Percentiles rank a stretch among this genome's conserved stretches.
phyloP scores from a whole-genome alignment of 2,888 invertebrate species.

The Terebella lapidaria region DNA sequence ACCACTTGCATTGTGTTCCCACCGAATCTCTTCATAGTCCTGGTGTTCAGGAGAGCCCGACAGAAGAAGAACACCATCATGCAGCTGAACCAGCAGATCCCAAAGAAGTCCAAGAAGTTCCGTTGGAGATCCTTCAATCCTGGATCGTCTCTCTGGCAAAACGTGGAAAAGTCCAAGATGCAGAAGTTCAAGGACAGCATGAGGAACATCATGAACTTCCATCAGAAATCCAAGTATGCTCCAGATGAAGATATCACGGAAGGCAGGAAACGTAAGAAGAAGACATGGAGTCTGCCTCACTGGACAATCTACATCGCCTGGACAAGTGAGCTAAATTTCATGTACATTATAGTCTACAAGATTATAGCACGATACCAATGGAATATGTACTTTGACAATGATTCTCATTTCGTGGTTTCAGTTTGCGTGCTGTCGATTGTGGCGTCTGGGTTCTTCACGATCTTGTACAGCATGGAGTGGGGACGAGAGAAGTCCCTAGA shows the following conservation, averaged over 20 bases:
- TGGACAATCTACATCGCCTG: constrained; percentile 52
- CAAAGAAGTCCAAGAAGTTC: constrained; percentile 36
- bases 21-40: constrained; percentile 45
- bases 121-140: constrained; percentile 40
- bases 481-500: constrained; percentile 49
- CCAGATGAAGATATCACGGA: constrained; percentile 23
- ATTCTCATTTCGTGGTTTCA: too few species aligned
- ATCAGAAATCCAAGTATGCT: constrained; percentile 31
- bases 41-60: constrained; percentile 43
- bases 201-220: constrained; percentile 32
- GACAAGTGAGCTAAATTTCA: constrained; percentile 46
- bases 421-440: constrained; percentile 24
- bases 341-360: not conserved
- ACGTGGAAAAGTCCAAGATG: constrained; percentile 23
- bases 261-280: constrained; percentile 44
- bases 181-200: constrained; percentile 42
- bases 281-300: constrained; percentile 43
- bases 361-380: too few species aligned
- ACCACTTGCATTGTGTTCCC: constrained; percentile 51
- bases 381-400: too few species aligned
- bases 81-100: constrained; percentile 36
- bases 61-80: constrained; percentile 42
- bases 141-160: constrained; percentile 25
- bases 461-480: constrained; percentile 53
- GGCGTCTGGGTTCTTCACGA: constrained; percentile 49